Evolutionary conservation across 2,113 vertebrate species (phyloP), one percentile per base, ranked within the genome.

Genomic region (Sapajus apella): DNA sequence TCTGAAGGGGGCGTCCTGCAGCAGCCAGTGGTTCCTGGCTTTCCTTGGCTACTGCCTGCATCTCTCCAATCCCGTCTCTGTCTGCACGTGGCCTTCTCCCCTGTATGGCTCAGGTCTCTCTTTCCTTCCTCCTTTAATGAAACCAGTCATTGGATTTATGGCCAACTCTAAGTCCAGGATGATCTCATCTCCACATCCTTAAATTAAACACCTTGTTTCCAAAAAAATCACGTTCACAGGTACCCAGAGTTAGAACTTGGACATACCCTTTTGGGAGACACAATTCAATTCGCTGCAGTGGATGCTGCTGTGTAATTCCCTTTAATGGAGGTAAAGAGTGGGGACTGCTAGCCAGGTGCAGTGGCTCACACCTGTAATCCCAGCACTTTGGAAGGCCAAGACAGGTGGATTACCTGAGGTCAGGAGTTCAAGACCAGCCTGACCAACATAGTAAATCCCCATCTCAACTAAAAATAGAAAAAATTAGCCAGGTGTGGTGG

Each of bases 241-340:
- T 11, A 7, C 18, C 6, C 4, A 12, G 35, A 20, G 4, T 87
- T n/a, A 45, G 47, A 77, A 61, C 20, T 21, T 47, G 73, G 68
- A 21, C 16, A 1, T 13, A 12, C 43, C 25, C 70, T 58, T 56
- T 1, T 9, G 56, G 55, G 23, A 6, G 27, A 76, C 50, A 11
- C 20, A 61, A 5, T 12, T 18, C 25, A 70, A 25, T 35, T 50
- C 50, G 6, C 9, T 12, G 17, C 18, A 13, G 64, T 5, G 47
- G 43, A 88, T 86, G 79, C 25, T 70, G 37, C 93, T 81, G 77
- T 89, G 8, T 45, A 25, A 82, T 75, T 96, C 0, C 2, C 92
- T 97, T 77, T 47, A 85, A 95, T 30, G 79, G 92, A 56, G 13
- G 11, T 75, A 13, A 17, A 61, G 43, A 79, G 25, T 64, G 56